These are phyloP conservation scores for Psophia crepitans DNA, from an alignment of 2,113 vertebrate genomes.

Conservation along the genomic window DNA sequence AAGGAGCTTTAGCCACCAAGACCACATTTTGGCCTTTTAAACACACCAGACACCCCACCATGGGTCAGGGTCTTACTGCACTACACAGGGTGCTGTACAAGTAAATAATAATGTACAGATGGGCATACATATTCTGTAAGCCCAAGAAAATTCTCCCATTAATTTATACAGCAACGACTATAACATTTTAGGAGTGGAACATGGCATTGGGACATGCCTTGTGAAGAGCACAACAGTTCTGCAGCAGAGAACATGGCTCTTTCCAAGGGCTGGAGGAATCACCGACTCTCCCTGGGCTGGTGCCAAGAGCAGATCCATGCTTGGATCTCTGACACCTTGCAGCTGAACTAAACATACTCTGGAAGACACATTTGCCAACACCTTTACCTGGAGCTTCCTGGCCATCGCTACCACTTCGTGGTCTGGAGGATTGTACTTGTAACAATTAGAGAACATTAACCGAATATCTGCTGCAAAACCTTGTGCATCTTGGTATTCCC, in stretches of 20 bases:
- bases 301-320: neutral
- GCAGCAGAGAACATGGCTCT: neutral
- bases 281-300: neutral
- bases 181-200: neutral
- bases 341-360: neutral
- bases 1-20: neutral
- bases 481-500: conserved; percentile 89
- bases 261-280: neutral
- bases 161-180: neutral
- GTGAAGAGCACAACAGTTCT: neutral
- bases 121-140: neutral
- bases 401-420: conserved; percentile 91
- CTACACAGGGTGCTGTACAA: neutral
- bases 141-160: neutral
- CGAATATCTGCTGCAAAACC: conserved; percentile 91
- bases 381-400: conserved; percentile 89
- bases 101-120: neutral
- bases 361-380: neutral
- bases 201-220: rapidly evolving
- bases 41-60: neutral
- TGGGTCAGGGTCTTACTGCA: neutral
- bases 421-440: conserved; percentile 96
- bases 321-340: neutral
- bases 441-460: conserved; percentile 98
- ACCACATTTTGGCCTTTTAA: neutral